These are phyloP conservation scores for Oenanthe oenanthe DNA, from an alignment of 2,113 vertebrate genomes.

Conservation along the genomic window DNA sequence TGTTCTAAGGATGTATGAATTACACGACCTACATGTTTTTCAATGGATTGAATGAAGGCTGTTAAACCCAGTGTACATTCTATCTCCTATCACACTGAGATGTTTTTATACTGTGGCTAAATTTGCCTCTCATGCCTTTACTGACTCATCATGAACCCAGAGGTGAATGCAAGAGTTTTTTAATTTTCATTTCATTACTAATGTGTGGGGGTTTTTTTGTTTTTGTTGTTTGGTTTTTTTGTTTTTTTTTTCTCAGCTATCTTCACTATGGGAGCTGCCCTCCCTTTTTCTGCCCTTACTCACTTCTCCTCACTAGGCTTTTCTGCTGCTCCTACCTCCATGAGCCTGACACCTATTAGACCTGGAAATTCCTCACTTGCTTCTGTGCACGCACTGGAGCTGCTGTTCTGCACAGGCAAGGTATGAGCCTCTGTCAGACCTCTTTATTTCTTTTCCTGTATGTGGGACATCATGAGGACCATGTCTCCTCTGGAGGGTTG, in stretches of 20 bases:
- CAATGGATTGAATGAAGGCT: background rate
- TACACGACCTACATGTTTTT: background rate
- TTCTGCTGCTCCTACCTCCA: background rate
- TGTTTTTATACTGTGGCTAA: background rate
- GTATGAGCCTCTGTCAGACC: background rate
- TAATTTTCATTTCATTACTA: background rate
- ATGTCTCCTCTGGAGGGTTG: background rate
- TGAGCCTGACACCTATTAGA: background rate
- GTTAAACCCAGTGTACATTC: background rate
- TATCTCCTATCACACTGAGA: background rate
- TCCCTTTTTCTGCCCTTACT: background rate
- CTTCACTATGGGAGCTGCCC: background rate
- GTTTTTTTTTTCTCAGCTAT: background rate
- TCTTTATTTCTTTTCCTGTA: background rate
- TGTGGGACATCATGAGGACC: background rate
- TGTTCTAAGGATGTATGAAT: background rate
- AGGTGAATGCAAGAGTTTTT: background rate
- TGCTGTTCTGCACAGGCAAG: accelerated
- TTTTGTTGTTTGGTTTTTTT: background rate
- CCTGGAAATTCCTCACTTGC: background rate
- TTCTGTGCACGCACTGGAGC: background rate
- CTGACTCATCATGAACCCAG: background rate
- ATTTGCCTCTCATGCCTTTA: background rate
- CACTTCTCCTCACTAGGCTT: background rate
- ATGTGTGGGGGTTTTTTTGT: background rate